A percentile compares a stretch with the other conserved stretches of the same genome.
phyloP scores from a whole-genome alignment of 2,888 invertebrate species.

The Oasisia sp. region DNA sequence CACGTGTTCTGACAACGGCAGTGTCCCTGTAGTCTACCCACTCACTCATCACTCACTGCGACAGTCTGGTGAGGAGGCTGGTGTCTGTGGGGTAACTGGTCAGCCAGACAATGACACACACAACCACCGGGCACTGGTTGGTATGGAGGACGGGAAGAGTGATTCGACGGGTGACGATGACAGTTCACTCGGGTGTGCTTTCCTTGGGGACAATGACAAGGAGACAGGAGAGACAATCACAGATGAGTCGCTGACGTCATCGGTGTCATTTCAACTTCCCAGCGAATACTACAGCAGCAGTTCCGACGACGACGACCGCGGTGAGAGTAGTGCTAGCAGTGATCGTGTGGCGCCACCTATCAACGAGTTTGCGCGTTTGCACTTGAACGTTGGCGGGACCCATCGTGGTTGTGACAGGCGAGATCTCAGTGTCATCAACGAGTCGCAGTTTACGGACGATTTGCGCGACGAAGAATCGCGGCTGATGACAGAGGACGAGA shows the following conservation, averaged over 20 bases:
- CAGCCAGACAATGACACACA: background rate
- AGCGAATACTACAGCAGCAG: slow-evolving; percentile 11
- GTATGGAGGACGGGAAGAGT: background rate
- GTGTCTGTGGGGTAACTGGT: background rate
- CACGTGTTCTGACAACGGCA: background rate
- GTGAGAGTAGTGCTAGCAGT: background rate
- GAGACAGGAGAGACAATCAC: background rate
- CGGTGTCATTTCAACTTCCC: background rate
- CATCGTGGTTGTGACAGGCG: background rate
- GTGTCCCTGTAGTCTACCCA: background rate
- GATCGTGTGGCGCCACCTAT: background rate
- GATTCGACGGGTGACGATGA: background rate
- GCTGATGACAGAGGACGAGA: slow-evolving; percentile 4
- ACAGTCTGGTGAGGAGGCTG: background rate
- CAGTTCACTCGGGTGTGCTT: background rate
- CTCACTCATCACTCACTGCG: background rate
- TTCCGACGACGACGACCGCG: background rate
- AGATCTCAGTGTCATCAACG: background rate
- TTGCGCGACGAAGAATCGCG: background rate
- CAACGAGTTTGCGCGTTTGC: background rate
- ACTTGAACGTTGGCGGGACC: background rate
- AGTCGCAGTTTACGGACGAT: background rate
- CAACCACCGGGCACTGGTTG: background rate
- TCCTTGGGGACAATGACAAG: background rate
- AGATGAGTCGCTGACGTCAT: background rate